Evolutionary conservation across 2,797 vertebrate genomes (phyloP), one percentile per base, ranked within the genome.

Genomic region (Acomys russatus): DNA sequence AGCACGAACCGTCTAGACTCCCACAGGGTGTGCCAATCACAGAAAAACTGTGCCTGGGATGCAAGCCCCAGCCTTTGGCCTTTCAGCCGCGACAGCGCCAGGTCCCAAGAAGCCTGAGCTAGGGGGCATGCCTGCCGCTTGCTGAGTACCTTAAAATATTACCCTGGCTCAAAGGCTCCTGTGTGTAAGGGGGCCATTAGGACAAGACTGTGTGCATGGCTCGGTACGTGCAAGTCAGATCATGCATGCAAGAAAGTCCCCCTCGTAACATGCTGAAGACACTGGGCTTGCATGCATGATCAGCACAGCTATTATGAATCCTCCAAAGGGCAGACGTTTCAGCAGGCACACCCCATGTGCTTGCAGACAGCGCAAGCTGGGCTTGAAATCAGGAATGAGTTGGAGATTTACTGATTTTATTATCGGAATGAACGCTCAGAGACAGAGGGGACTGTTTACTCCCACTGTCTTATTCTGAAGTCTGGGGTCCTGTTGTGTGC

Each of bases 331-430:
- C 77, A 83, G 77, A 93, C 49, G 3, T 86, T 70, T 70, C 64
- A 95, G 92, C 80, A 76, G 92, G 74, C 70, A 44, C 35, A 63
- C 59, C 20, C 22, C 22, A 9, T 38, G 33, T 96, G 79, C 83
- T 79, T 61, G 74, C 88, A 86, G 74, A 96, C 2, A 18, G 63
- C 76, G 64, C 63, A 90, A 93, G 96, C 90, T 97, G 84, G 88
- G 78, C 80, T 95, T 70, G 79, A 96, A 88, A 76, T 97, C 92
- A 92, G 95, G 94, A 97, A 95, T 33, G 86, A 97, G 94, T 74
- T 86, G 35, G 61, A 95, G 95, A 97, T 95, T 96, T 96, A 94
- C 82, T 49, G 96, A 95, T 90, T 96, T 96, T 97, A 94, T 96
- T 93, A 88, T 15, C 87, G 23, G 80, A 86, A 71, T 88, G 94